Evolutionary conservation across 2,888 invertebrate genomes (phyloP).

Genomic region (Elgonia sp.): DNA sequence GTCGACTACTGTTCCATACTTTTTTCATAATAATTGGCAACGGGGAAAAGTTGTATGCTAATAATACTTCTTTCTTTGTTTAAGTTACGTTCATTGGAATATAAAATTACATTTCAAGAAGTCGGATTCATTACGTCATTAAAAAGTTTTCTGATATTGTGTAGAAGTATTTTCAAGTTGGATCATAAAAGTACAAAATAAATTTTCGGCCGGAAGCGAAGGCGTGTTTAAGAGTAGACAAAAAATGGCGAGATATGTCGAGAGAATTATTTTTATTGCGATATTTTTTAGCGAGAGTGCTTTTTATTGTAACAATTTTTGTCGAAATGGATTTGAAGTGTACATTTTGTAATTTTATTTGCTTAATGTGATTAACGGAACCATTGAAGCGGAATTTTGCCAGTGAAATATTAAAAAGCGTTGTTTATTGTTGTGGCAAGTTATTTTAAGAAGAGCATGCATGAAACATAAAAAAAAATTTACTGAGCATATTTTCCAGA

Average conservation of each 20-base stretch:
- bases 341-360: background rate
- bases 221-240: conserved; percentile 18
- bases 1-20: too few relatives aligned
- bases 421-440: background rate
- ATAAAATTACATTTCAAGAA: conserved; percentile 19
- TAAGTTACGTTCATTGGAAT: conserved; percentile 32
- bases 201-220: conserved; percentile 27
- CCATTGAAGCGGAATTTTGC: too few relatives aligned
- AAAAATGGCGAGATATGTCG: conserved; percentile 18
- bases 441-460: background rate
- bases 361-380: background rate
- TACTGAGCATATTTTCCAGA: background rate
- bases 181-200: conserved; percentile 45
- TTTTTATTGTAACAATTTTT: conserved; percentile 19
- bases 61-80: conserved; percentile 12
- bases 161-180: conserved; percentile 36
- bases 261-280: conserved; percentile 28
- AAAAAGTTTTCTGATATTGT: conserved; percentile 36
- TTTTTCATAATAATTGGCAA: background rate
- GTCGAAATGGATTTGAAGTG: background rate
- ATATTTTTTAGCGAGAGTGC: conserved; percentile 3
- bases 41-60: conserved; percentile 14
- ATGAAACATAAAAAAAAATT: background rate
- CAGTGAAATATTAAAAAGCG: background rate
- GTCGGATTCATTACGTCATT: conserved; percentile 40